Evolutionary conservation across 2,113 vertebrate species (phyloP).

Genomic region (Lanius ludovicianus): DNA sequence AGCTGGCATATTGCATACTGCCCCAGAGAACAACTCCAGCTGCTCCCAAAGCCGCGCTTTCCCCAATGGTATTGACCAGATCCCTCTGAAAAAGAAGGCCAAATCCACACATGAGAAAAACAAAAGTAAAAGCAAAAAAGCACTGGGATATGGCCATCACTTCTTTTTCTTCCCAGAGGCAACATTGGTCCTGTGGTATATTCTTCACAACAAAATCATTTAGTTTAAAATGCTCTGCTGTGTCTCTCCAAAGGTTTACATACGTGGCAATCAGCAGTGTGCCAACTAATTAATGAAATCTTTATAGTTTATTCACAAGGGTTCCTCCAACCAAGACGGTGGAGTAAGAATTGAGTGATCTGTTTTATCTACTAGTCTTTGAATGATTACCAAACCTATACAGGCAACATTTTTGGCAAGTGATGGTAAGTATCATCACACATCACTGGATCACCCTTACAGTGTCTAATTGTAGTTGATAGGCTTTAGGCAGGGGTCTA

Average conservation of each 20-base stretch:
- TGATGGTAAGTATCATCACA: not conserved
- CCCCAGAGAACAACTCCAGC: conserved; percentile 92
- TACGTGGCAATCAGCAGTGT: not conserved
- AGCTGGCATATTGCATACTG: conserved; percentile 68
- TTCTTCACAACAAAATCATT: not conserved
- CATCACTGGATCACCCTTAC: not conserved
- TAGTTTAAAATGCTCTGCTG: not conserved
- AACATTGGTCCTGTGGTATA: accelerated
- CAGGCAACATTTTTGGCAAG: not conserved
- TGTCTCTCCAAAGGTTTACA: not conserved
- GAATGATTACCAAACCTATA: not conserved
- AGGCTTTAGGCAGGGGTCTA: not conserved
- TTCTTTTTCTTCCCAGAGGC: not conserved
- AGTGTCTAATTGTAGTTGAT: not conserved
- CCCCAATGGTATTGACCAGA: conserved; percentile 86
- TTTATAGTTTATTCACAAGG: not conserved
- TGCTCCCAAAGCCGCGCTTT: conserved; percentile 87
- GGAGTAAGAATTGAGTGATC: not conserved
- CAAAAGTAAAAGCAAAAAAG: not conserved
- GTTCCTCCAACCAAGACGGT: not conserved
- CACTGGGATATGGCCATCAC: not conserved
- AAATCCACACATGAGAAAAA: not conserved
- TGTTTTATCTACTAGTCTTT: not conserved
- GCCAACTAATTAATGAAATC: not conserved
- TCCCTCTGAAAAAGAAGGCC: conserved; percentile 76